Base-by-base conservation (phyloP, 2,797 vertebrate species). In the Paramormyrops hopkinsi region DNA sequence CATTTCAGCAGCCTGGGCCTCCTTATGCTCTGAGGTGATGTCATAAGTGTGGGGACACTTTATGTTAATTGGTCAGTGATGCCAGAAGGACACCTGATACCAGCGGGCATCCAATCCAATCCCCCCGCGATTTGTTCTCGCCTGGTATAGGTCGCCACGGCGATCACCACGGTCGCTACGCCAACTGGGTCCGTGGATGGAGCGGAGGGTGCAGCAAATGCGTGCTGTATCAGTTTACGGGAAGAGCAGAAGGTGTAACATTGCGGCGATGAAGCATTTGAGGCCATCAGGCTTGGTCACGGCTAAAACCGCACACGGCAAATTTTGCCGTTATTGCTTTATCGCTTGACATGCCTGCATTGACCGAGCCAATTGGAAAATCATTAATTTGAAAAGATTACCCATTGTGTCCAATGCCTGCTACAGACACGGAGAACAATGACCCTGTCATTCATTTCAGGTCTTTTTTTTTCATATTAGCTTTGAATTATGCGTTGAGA, bases 401-500 rank as follows among this genome's bases (percentile, higher is more conserved):
- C 25, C 46, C 29, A 33, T 76, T 56, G 88, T 56, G 37, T 29
- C 88, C 17, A 76, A n/a, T 25, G 59, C 54, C 84, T 22, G 83
- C 59, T 12, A 8, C 37, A 22, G 59, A 51, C 29, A 25, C 0
- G 1, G 59, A 54, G 84, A 76, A 89, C 59, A 86, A 86, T 44
- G 19, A 51, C 84, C 25, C 41, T 53, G 33, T 87, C 83, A 86
- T 25, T 41, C 41, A 69, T 22, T 48, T 86, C 54, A 5, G 82
- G 53, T 17, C 53, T 17, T 37, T 51, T 33, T 48, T 22, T 12
- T 59, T 41, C 56, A 44, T 69, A 65, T 50, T 53, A 73, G 46
- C 46, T 51, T 73, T 76, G 87, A 88, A 88, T 88, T 29, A 88
- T 76, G 65, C 11, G 12, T 8, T n/a, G 87, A 51, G n/a, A 44